phyloP scores from a whole-genome alignment of 2,888 invertebrate genomes.

The Eristalinus aeneus region DNA sequence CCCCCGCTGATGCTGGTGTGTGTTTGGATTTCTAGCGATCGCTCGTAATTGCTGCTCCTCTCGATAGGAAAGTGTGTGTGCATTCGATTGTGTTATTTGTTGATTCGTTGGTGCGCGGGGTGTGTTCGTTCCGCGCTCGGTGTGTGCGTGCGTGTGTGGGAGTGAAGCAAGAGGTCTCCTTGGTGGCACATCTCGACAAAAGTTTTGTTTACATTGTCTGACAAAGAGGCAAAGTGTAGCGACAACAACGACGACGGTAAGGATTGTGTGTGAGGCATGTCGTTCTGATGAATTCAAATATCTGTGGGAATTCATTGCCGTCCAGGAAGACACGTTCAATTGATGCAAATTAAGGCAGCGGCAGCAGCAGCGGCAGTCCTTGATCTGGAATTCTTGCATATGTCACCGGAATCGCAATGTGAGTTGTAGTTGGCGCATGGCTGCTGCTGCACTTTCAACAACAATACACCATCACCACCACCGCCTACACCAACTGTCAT shows the following conservation, averaged over 20 bases:
- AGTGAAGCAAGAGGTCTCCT: not conserved
- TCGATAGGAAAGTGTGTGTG: not conserved
- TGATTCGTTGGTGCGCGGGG: not conserved
- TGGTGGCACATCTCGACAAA: not conserved
- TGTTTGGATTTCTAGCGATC: not conserved
- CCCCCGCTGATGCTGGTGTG: not conserved
- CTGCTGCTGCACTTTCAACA: slow-evolving; percentile 8
- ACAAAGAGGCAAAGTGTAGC: slow-evolving; percentile 12
- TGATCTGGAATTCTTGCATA: not conserved
- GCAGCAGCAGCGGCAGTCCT: not conserved
- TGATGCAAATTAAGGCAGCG: not conserved
- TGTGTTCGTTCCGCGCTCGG: not conserved
- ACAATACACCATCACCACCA: not conserved
- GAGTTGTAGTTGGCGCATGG: slow-evolving; percentile 47
- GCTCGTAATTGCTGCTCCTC: not conserved
- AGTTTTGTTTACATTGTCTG: slow-evolving; percentile 37
- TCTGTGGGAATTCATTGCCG: not conserved
- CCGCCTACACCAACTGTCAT: slow-evolving; percentile 35
- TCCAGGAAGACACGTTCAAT: slow-evolving; percentile 11
- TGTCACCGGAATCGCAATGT: not conserved
- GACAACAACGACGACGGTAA: not conserved
- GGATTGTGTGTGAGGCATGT: not conserved
- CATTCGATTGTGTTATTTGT: not conserved
- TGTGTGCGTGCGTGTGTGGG: not conserved
- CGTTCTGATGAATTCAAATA: not conserved